Evolutionary conservation across 2,797 vertebrate genomes (phyloP), one percentile per base, ranked within the genome.

Genomic region (Microchirus variegatus): DNA sequence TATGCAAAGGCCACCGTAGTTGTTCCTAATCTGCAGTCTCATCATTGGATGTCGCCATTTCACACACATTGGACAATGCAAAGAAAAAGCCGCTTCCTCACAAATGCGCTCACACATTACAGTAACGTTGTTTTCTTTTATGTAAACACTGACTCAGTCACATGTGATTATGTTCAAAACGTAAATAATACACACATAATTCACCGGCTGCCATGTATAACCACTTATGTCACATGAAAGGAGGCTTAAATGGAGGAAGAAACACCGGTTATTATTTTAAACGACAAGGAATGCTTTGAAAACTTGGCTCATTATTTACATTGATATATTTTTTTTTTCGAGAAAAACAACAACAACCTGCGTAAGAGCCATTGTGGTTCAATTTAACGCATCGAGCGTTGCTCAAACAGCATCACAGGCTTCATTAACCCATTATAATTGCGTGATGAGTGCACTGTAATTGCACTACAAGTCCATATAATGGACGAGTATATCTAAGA

Each of bases 381-480:
- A 78, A 85, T 87, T 81, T 77, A 83, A 78, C 83, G 84, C 75
- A 76, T 62, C 48, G 59, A 53, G 63, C 68, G 65, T 65, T 81
- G 65, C 77, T 84, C 75, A 74, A 63, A 67, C 19, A 64, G 79
- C 76, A 84, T 89, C 77, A 83, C 81, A 82, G 55, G 85, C 75
- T 84, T 75, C 85, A 85, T 83, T 88, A 84, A 75, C 59, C 74
- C 67, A 10, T 83, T 70, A 48, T 85, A 82, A 85, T 81, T 77
- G 56, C 70, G 64, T 44, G 56, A 78, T 64, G 69, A 74, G 75
- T 65, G 52, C 57, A 63, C 37, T 67, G 26, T 76, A 73, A 81
- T 82, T 65, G 62, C 45, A 53, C 60, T 51, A 53, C 59, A 53
- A 63, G 70, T 64, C 61, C 49, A 42, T 48, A 67, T 65, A 52